Percentiles rank a stretch among this genome's conserved stretches.
Conservation (phyloP, 2,888 invertebrate genomes). For the Congeria kusceri region DNA sequence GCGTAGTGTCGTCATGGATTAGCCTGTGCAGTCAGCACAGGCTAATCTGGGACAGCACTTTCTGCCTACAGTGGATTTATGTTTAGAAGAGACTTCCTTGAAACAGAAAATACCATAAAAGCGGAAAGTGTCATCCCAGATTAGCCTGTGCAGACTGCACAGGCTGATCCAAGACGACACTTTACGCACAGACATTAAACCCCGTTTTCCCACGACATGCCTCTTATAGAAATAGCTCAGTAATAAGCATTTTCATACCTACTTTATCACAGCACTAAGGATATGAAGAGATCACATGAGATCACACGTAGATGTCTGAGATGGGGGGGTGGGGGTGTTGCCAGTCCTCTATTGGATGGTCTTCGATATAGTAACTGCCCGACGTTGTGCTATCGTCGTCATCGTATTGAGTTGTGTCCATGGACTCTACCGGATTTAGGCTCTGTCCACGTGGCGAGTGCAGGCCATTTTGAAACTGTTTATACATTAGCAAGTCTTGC, state of each 20-base stretch:
- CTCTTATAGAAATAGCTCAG: no score
- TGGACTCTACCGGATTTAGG: constrained; percentile 52
- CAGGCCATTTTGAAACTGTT: constrained; percentile 63
- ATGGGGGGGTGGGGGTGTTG: constrained; percentile 48
- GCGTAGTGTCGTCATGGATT: no score
- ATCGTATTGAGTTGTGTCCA: constrained; percentile 58
- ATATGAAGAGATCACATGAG: background rate
- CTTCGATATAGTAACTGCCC: constrained; percentile 60
- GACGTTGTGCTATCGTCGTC: constrained; percentile 62
- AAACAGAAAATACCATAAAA: no score
- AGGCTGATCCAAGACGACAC: no score
- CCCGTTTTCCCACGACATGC: no score
- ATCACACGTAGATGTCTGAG: constrained; percentile 58
- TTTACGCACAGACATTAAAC: no score
- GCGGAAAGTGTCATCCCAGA: no score
- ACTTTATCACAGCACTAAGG: background rate
- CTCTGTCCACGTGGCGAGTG: constrained; percentile 36
- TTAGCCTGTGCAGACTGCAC: no score
- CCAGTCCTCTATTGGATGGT: constrained; percentile 39
- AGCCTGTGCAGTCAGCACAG: no score
- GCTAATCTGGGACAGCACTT: no score
- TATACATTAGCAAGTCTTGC: constrained; percentile 64
- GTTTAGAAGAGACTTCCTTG: no score
- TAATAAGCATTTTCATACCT: background rate
- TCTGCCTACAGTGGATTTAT: no score